Base-by-base conservation (phyloP, 2,797 vertebrate genomes). In the Tarsius wallacei region DNA sequence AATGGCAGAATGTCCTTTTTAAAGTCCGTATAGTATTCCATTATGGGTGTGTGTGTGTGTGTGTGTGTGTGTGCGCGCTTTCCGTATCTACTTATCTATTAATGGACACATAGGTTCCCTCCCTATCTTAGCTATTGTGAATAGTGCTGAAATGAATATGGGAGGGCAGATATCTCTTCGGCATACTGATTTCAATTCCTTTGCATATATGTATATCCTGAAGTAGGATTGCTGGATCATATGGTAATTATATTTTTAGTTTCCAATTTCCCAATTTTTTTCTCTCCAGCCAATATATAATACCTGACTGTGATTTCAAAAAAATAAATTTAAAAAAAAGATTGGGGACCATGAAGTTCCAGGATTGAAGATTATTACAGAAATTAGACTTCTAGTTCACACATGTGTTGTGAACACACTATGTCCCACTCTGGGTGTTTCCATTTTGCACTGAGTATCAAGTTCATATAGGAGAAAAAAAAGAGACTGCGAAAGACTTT, bases 191-290 rank as follows among this genome's bases (percentile, higher is more conserved):
- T 90, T 96, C 82, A 96, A 85, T 89, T 85, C 57, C 16, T 64
- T 95, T 94, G 93, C 80, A 92, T 94, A 73, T 53, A 61, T 74
- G 92, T 80, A 61, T 74, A 94, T 80, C 73, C 93, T 89, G 85
- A 92, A 80, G 57, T 85, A 66, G 88, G 64, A 92, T 89, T 94
- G 63, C 85, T 94, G 80, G 66, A 89, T 93, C 93, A 92, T 96
- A 94, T 92, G 93, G 85, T 33, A 74, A 21, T 74, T 74, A 78
- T 89, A 93, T 86, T 92, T 96, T 87, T 85, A 85, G 61, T 80
- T 80, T 94, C 55, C 53, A 96, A 19, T 55, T 82, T 93, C 93
- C 66, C n/a, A 55, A 49, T 89, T 89, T 94, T 84, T 83, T 83
- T 93, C 74, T 91, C n/a, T 51, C n/a, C 12, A 76, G n/a, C 59